Evolutionary conservation across 2,888 invertebrate genomes (phyloP).

Genomic region (Parthenolecanium corni): DNA sequence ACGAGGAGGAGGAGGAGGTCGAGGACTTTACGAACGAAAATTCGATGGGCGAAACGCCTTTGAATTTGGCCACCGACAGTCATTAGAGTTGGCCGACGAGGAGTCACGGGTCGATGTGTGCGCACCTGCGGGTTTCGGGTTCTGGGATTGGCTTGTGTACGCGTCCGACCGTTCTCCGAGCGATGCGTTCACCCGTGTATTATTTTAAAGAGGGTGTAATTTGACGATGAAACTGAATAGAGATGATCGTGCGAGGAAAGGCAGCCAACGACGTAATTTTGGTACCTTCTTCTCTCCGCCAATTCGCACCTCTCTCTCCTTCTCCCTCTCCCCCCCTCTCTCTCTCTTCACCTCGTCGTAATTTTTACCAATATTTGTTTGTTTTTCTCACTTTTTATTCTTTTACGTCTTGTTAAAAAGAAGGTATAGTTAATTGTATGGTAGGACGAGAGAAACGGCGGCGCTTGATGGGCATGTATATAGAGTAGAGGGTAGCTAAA

Average conservation of each 20-base stretch:
- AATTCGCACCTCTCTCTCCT: not conserved
- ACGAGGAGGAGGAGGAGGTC: not conserved
- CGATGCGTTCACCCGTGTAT: no score
- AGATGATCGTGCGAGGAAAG: no score
- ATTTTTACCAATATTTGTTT: not conserved
- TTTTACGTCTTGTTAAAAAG: not conserved
- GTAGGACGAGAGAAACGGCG: no score
- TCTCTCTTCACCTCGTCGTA: not conserved
- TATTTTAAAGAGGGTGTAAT: no score
- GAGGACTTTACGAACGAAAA: conserved; percentile 15
- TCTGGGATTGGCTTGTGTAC: no score
- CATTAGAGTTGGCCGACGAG: not conserved
- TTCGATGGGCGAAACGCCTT: conserved; percentile 21
- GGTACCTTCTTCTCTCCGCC: not conserved
- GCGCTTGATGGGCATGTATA: no score
- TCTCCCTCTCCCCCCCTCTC: not conserved
- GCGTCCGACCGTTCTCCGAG: no score
- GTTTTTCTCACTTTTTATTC: not conserved
- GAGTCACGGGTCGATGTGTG: not conserved
- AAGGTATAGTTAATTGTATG: no score
- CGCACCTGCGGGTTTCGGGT: no score
- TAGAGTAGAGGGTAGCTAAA: no score
- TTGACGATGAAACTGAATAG: no score
- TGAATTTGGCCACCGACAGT: conserved; percentile 22
- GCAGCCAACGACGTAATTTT: no score